A percentile compares a stretch with the other conserved stretches of the same genome.
These are phyloP conservation scores for Dorcus parallelipipedus DNA, from an alignment of 2,888 invertebrate genomes.

Conservation along the genomic window DNA sequence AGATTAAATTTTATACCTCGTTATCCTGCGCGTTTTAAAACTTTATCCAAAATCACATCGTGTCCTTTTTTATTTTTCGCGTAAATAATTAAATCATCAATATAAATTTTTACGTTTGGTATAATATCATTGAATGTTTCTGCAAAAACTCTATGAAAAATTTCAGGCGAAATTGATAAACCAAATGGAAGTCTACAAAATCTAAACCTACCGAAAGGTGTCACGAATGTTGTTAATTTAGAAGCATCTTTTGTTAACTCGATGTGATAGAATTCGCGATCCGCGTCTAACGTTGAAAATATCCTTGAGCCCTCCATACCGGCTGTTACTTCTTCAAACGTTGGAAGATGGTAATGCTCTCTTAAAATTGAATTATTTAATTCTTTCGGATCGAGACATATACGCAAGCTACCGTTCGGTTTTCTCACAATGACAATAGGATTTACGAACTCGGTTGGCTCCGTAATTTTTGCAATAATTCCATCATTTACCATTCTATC, in stretches of 20 bases:
- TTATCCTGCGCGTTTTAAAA: slow-evolving; percentile 5
- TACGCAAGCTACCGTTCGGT: slow-evolving; percentile 22
- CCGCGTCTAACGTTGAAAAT: no score
- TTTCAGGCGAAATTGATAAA: slow-evolving; percentile 28
- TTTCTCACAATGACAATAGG: slow-evolving; percentile 2
- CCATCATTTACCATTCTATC: no score
- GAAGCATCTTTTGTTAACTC: no score
- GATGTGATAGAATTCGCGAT: no score
- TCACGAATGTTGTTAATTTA: no score
- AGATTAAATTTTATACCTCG: slow-evolving; percentile 29
- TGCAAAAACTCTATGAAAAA: slow-evolving; percentile 24
- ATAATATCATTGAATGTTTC: not conserved
- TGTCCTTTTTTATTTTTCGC: not conserved
- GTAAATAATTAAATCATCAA: not conserved
- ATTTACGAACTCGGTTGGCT: no score
- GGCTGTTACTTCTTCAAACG: no score
- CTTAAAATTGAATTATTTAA: no score
- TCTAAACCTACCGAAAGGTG: slow-evolving; percentile 7
- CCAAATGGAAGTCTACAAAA: slow-evolving; percentile 26
- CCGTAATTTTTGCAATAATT: no score
- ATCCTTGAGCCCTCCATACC: no score
- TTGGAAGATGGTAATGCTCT: no score
- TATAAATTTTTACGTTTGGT: not conserved
- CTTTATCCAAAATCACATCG: slow-evolving; percentile 6
- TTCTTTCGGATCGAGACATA: slow-evolving; percentile 26